A percentile compares a stretch with the other conserved stretches of the same genome.
Conservation (phyloP, 1,140 invertebrate species). For the Aphelinus atriplicis region DNA sequence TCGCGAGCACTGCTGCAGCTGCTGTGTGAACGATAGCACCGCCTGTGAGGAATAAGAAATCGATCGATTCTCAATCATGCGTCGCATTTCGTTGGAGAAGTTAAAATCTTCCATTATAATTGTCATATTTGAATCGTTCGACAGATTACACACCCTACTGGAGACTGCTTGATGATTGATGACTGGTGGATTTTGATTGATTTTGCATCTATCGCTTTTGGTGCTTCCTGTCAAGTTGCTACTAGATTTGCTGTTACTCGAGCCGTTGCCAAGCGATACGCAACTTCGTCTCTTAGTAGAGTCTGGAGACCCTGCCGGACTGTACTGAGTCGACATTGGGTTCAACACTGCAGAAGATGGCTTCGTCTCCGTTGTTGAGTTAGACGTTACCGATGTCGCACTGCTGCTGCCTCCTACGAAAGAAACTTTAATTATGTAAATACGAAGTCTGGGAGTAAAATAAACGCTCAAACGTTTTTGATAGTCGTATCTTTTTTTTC, state of each 20-base stretch:
- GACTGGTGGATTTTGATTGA: constrained; percentile 59
- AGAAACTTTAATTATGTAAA: constrained; percentile 19
- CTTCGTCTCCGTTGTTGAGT: constrained; percentile 76
- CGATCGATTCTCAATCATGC: neutral
- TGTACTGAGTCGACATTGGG: constrained; percentile 64
- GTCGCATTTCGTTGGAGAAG: no score
- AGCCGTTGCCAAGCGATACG: constrained; percentile 77
- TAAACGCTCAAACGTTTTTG: no score
- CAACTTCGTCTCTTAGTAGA: constrained; percentile 77
- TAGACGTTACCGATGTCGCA: constrained; percentile 71
- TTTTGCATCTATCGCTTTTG: constrained; percentile 71
- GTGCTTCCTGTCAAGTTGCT: constrained; percentile 77
- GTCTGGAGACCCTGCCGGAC: constrained; percentile 72
- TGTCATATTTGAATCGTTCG: no score
- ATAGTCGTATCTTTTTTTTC: no score
- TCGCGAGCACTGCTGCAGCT: constrained; percentile 75
- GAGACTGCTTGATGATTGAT: constrained; percentile 17
- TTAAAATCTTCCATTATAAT: no score
- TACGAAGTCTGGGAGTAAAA: neutral
- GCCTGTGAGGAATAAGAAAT: constrained; percentile 54
- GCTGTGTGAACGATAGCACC: constrained; percentile 78
- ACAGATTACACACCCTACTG: constrained; percentile 14
- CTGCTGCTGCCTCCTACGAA: constrained; percentile 67
- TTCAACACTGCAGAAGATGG: constrained; percentile 73
- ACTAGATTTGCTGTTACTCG: constrained; percentile 77